These are phyloP conservation scores for Phrynosoma platyrhinos DNA, from an alignment of 2,113 vertebrate species.

Conservation along the genomic window DNA sequence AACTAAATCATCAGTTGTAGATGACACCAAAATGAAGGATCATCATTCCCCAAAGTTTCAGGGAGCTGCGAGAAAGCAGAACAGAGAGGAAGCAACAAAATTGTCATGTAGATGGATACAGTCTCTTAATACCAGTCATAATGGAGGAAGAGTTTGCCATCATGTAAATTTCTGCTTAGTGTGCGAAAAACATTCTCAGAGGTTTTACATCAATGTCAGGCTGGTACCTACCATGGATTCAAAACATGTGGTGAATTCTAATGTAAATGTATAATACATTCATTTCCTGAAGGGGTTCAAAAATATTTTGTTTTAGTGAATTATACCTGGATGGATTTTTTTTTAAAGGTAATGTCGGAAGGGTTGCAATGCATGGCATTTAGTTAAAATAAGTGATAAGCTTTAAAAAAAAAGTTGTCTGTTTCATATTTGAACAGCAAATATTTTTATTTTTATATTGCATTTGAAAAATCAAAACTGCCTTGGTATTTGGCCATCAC, in stretches of 20 bases:
- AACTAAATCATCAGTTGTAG: constrained; percentile 42
- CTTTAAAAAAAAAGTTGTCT: background rate
- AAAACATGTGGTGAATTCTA: constrained; percentile 38
- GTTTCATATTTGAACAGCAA: background rate
- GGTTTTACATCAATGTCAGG: constrained; percentile 67
- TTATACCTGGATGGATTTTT: constrained; percentile 11
- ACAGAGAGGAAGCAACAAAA: constrained; percentile 48
- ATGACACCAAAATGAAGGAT: constrained; percentile 60
- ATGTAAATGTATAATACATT: constrained; percentile 28
- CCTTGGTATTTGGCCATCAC: background rate
- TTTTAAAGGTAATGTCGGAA: background rate
- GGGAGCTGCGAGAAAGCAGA: constrained; percentile 36
- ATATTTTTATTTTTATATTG: no score
- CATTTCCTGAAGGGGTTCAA: constrained; percentile 25
- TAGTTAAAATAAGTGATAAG: constrained; percentile 9
- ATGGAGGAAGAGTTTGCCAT: constrained; percentile 66
- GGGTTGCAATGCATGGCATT: background rate
- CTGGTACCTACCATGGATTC: constrained; percentile 31
- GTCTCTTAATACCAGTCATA: constrained; percentile 61
- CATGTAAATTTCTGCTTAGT: constrained; percentile 71
- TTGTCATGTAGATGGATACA: constrained; percentile 65
- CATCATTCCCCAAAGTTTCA: constrained; percentile 34
- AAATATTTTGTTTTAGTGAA: constrained; percentile 33
- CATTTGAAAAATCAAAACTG: background rate
- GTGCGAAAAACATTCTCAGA: constrained; percentile 60